Evolutionary conservation across 2,888 invertebrate genomes (phyloP), one percentile per base, ranked within the genome.

Genomic region (Oscheius sp.): DNA sequence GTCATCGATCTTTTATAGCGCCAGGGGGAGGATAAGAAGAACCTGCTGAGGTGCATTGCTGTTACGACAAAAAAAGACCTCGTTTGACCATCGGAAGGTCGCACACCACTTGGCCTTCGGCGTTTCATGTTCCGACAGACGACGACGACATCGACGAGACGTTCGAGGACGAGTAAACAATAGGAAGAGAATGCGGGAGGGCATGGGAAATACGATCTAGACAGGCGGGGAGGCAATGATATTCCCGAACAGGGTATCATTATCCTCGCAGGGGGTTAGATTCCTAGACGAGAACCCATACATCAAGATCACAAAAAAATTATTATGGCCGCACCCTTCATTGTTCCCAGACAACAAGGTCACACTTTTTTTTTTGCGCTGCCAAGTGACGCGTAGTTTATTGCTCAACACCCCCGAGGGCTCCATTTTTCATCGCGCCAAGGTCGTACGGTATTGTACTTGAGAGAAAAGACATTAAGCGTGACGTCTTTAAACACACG

Each of bases 21-120:
- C 44, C 59, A n/a, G 26, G 41, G 44, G 59, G 59, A 59, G 59
- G 44, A 59, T 57, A 38, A 59, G 59, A 44, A 59, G 59, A 59
- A 59, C 59, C 59, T 59, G 59, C 59, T 59, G 59, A 59, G 59
- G 54, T 30, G 33, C 26, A 30, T 22, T 49, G 49, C 49, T 9
- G 36, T 47, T 47, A 33, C 54, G 54, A 54, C 32, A 54, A 54
- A 59, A 54, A 59, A 57, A 54, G 44, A 26, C 44, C 59, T 44
- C 59, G 59, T 59, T 59, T 59, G 59, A 59, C 59, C 59, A 59
- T 59, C 24, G 59, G 59, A 59, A 59, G 59, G 59, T 59, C 59
- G 44, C 17, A 12, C 41, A 20, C 44, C 59, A 41, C 59, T 59
- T 59, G 59, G 41, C 59, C 59, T 59, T 59, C 59, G 26, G 44